phyloP scores from a whole-genome alignment of 2,888 invertebrate genomes.

The Protonemura montana region DNA sequence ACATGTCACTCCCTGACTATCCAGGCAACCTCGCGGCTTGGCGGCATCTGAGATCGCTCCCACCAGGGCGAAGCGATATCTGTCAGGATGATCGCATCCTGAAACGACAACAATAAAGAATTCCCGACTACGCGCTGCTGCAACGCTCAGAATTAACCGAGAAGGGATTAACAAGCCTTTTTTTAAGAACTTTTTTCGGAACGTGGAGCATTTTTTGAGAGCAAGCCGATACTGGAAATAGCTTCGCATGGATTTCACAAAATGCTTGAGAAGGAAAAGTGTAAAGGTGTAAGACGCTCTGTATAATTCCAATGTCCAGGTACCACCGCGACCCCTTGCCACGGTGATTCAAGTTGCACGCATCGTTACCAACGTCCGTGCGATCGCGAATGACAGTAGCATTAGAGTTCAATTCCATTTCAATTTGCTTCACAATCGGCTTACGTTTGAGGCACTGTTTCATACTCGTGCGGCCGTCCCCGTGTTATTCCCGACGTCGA shows the following conservation, averaged over 20 bases:
- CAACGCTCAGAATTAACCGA: background rate
- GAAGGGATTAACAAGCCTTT: background rate
- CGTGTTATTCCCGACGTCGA: background rate
- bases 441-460: background rate
- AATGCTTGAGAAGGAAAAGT: too few species aligned
- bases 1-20: too few species aligned
- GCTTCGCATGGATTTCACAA: too few species aligned
- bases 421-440: conserved; percentile 33
- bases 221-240: too few species aligned
- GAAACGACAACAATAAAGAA: conserved; percentile 16
- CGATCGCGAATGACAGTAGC: background rate
- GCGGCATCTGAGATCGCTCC: conserved; percentile 3
- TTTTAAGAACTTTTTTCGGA: background rate
- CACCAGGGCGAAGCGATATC: conserved; percentile 5
- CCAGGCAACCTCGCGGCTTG: background rate
- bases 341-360: too few species aligned
- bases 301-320: too few species aligned
- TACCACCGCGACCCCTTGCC: too few species aligned
- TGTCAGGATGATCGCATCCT: background rate
- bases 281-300: too few species aligned
- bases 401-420: background rate
- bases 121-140: background rate
- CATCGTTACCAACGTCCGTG: background rate
- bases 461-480: background rate
- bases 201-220: too few species aligned